Conservation (phyloP, 2,888 invertebrate species). For the Papilio elwesi region DNA sequence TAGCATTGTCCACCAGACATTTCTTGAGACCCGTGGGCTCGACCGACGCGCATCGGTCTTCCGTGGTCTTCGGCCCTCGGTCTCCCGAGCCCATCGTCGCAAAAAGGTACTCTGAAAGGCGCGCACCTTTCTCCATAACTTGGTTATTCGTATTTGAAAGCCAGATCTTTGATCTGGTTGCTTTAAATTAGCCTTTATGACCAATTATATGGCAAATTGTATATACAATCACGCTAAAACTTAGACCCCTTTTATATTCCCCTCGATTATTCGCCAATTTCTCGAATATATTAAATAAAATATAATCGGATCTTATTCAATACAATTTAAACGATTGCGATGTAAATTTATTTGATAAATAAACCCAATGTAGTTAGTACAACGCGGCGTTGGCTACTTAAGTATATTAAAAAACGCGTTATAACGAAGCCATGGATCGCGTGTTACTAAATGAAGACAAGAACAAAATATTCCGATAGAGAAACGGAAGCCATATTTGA, state of each 20-base stretch:
- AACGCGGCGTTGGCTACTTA: constrained; percentile 11
- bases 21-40: constrained; percentile 87
- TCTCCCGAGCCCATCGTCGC: constrained; percentile 90
- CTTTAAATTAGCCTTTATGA: constrained; percentile 30
- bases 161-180: constrained; percentile 61
- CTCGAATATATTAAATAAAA: neutral
- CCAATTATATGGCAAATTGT: neutral
- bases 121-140: constrained; percentile 86
- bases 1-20: constrained; percentile 90
- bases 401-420: neutral
- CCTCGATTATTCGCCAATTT: neutral
- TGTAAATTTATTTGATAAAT: neutral
- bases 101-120: constrained; percentile 91
- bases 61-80: constrained; percentile 85
- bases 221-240: neutral
- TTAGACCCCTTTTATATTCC: neutral
- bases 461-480: constrained; percentile 12
- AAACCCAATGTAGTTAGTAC: constrained; percentile 6
- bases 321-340: constrained; percentile 1
- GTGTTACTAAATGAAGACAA: constrained; percentile 25
- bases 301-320: neutral
- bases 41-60: constrained; percentile 85
- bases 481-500: constrained; percentile 62
- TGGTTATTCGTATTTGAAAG: constrained; percentile 55
- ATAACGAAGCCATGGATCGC: constrained; percentile 18